Evolutionary conservation across 2,797 vertebrate species (phyloP), one percentile per base, ranked within the genome.

Genomic region (Borostomias antarcticus): DNA sequence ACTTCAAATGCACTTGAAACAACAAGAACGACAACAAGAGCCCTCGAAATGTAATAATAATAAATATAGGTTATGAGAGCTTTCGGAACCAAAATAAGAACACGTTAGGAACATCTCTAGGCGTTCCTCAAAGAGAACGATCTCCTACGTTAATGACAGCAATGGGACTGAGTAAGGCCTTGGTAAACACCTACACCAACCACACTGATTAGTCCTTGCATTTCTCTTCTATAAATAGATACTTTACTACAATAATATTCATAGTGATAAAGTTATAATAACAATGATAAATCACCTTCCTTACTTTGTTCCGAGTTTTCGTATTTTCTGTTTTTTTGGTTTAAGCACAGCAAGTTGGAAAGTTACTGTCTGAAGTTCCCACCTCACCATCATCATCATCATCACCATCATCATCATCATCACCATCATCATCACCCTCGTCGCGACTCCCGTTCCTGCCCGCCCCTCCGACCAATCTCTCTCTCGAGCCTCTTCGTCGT

Each of bases 321-420:
- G 82, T 80, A 72, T 80, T 70, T 51, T 23, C 43, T 70, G 62
- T 47, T 52, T 58, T 86, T 90, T 86, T 86, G 86, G 84, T 89
- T 89, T 82, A 91, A 92, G 87, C 91, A 93, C 91, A 91, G 91
- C 91, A 94, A 91, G 89, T 91, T 90, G 90, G 87, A 92, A 91
- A 91, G 85, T 89, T 88, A 81, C 82, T 74, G 83, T 84, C 80
- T 85, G 84, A 86, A 85, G 85, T 89, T 89, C 74, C 89, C 85
- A 92, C 77, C 88, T 88, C 82, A 90, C 82, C 77, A 88, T 81
- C 80, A 88, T 81, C 73, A 86, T 48, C 73, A 79, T 32, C 45
- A 71, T 51, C 58, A 87, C 51, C 76, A 87, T 26, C 79, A 83
- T 9, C 78, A 84, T 17, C 62, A 81, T 66, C 70, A 79, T 2